A percentile compares a stretch with the other conserved stretches of the same genome.
phyloP scores from a whole-genome alignment of 92 coral and sea anemone genomes.

The Micromussa lordhowensis region DNA sequence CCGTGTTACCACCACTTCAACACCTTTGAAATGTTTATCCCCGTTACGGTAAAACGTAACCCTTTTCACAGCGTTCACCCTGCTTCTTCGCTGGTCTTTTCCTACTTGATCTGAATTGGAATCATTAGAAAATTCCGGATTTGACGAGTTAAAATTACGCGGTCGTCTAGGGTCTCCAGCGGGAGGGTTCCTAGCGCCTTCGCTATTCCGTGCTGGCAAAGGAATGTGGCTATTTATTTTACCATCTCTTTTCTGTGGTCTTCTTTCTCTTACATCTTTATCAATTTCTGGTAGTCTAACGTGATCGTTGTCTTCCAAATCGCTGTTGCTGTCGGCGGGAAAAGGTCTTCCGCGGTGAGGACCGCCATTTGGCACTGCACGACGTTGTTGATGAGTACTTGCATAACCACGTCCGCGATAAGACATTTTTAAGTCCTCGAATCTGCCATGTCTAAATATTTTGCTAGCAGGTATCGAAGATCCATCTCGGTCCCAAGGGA shows the following conservation, averaged over 20 bases:
- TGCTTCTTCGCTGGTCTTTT: conserved; percentile 49
- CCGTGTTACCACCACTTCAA: conserved; percentile 70
- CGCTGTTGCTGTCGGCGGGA: conserved; percentile 29
- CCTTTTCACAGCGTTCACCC: conserved; percentile 67
- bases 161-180: conserved; percentile 40
- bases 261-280: conserved; percentile 19
- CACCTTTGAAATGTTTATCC: conserved; percentile 82
- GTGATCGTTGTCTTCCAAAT: conserved; percentile 22
- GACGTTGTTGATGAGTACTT: neutral
- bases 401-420: conserved; percentile 42
- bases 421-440: conserved; percentile 41
- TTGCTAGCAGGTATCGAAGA: neutral
- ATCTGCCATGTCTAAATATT: conserved; percentile 6
- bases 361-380: conserved; percentile 27
- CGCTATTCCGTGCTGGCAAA: conserved; percentile 41
- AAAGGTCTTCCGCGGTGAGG: conserved; percentile 16
- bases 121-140: conserved; percentile 38
- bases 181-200: conserved; percentile 18
- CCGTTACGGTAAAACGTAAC: conserved; percentile 86
- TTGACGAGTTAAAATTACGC: conserved; percentile 3
- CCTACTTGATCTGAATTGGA: conserved; percentile 27
- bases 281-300: conserved; percentile 45
- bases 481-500: neutral
- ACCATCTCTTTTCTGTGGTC: conserved; percentile 22
- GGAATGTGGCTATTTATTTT: conserved; percentile 68